Evolutionary conservation across 2,113 vertebrate genomes (phyloP), one percentile per base, ranked within the genome.

Genomic region (Cathartes aura): DNA sequence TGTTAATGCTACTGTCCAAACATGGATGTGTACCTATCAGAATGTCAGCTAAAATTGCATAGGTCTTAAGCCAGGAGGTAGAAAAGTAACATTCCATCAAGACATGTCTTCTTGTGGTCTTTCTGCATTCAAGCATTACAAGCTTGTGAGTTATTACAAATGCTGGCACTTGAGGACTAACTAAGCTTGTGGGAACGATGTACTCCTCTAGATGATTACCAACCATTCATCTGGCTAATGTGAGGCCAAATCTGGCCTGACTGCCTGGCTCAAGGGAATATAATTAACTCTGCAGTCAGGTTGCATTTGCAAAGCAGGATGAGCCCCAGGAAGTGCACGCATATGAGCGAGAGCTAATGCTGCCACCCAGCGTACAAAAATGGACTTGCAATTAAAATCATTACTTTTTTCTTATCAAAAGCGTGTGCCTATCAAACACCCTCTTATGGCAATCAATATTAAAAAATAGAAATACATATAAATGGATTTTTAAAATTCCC

Each of bases 211-310:
- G 87, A 85, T 90, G 89, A 94, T 91, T 85, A 94, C 74, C 91
- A 87, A 58, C 36, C 87, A 87, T 93, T 90, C 91, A 70, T 73
- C 87, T 93, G 95, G 95, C 91, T 95, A 90, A 95, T 66, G 73
- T 5, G 94, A 93, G 95, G 83, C 87, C 91, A 50, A n/a, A 66
- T 50, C 56, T 59, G 95, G 87, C 93, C 84, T 80, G 93, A 91
- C 86, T 94, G 89, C 73, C 83, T 48, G 67, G 81, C 91, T 72
- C 89, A 7, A 26, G 94, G 91, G 97, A 95, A 47, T 27, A 43
- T 15, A 55, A 90, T 87, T 82, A 82, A 82, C 71, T 89, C 76
- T 3, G 94, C 93, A 87, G 81, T 70, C 81, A 68, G 66, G 78
- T 62, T 90, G 84, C 53, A 30, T 72, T 90, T 90, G 87, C 84